Evolutionary conservation across 2,797 vertebrate species (phyloP).

Genomic region (Cryptoblepharus egeriae): DNA sequence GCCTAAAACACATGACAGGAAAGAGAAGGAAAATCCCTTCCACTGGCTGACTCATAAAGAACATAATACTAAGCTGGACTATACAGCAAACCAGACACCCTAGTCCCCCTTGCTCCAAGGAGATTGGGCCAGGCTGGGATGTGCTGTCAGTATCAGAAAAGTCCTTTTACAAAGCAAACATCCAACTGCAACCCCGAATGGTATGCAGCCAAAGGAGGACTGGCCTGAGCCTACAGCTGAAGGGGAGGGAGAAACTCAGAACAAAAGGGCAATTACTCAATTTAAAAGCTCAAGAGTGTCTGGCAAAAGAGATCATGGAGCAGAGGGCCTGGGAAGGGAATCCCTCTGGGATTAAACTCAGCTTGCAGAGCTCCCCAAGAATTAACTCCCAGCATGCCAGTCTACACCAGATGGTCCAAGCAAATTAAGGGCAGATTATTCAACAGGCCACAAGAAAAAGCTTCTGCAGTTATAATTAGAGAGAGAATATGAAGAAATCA

Average conservation of each 20-base stretch:
- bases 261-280: neutral
- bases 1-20: neutral
- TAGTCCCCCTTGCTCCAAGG: neutral
- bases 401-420: neutral
- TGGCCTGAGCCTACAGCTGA: neutral
- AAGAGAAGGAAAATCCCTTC: neutral
- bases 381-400: conserved; percentile 4
- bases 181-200: neutral
- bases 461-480: neutral
- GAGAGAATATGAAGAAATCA: neutral
- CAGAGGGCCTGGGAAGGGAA: conserved; percentile 30
- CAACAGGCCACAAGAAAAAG: conserved; percentile 11
- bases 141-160: neutral
- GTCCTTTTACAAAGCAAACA: conserved; percentile 1
- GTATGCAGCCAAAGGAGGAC: neutral
- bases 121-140: neutral
- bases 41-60: neutral
- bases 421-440: conserved; percentile 19
- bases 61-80: neutral
- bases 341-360: conserved; percentile 15
- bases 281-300: neutral
- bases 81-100: neutral
- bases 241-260: neutral
- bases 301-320: neutral
- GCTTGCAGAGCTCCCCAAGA: neutral